Evolutionary conservation across 2,888 invertebrate species (phyloP), one percentile per base, ranked within the genome.

Genomic region (Celastrina argiolus): DNA sequence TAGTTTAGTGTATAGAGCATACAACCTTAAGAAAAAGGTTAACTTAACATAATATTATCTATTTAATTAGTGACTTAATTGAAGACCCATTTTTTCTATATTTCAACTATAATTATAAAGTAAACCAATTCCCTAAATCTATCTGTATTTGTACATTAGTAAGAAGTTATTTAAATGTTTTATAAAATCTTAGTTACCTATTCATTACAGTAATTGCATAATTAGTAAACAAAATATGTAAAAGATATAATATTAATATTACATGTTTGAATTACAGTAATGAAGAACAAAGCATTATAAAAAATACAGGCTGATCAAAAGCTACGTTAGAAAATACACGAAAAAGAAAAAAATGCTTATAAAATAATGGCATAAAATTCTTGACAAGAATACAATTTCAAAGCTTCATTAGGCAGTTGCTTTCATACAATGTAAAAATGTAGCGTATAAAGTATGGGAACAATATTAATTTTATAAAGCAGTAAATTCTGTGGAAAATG

Each of bases 401-500:
- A 56, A 58, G 31, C 28, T 31, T 58, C 31, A 31, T 58, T 31
- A 31, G 28, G 31, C 28, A 31, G 28, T 31, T 58, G 31, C 18
- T 58, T 58, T 31, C 3, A 31, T 58, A 58, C 31, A 58, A 31
- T 58, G 58, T 58, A 58, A 59, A 59, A 61, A 63, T 66, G 18
- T 22, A 31, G 45, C 16, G 45, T 22, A 16, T 51, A 65, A 45
- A 41, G 16, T 66, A 70, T 65, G 36, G 61, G 2, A 16, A 61
- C 45, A 65, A 34, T 66, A 67, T 70, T 73, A 58, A 67, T 69
- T 72, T 84, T 81, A 90, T 73, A 91, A 81, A 72, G 90, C 90
- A 34, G 90, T 90, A 78, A 89, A 91, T 79, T 91, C 90, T 34
- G 89, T 88, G 77, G 90, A 89, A 83, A 89, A 87, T 0, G 87